These are phyloP conservation scores for Drosophila subpulchrella DNA, from an alignment of 1,140 invertebrate species.

Conservation along the genomic window DNA sequence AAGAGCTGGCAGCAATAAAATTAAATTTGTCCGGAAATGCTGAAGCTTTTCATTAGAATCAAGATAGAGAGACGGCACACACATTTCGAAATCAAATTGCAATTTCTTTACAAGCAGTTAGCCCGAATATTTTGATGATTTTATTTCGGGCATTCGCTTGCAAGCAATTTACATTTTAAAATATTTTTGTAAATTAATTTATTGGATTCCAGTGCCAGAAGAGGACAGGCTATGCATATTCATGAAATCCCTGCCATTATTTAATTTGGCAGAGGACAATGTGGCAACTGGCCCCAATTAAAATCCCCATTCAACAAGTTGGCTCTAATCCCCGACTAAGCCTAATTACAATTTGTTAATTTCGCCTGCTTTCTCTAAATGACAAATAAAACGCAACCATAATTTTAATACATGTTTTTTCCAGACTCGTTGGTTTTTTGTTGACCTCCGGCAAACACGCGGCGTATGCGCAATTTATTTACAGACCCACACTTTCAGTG, in stretches of 20 bases:
- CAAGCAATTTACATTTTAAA: conserved; percentile 43
- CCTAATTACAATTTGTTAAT: conserved; percentile 73
- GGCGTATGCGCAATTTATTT: conserved; percentile 72
- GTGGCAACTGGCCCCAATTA: conserved; percentile 62
- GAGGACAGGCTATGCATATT: conserved; percentile 22
- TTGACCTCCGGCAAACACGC: conserved; percentile 49
- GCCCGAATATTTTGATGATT: conserved; percentile 26
- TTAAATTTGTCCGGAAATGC: conserved; percentile 29
- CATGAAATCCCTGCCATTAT: conserved; percentile 30
- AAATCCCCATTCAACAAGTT: conserved; percentile 54
- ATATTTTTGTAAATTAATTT: conserved; percentile 44
- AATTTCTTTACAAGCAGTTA: conserved; percentile 30
- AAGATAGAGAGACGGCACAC: conserved; percentile 11
- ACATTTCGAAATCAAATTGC: conserved; percentile 42
- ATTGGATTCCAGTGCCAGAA: conserved; percentile 28
- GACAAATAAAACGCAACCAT: conserved; percentile 65
- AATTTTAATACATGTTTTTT: conserved; percentile 68
- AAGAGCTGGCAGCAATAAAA: conserved; percentile 34
- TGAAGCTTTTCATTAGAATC: conserved; percentile 31
- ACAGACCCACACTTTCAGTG: conserved; percentile 37
- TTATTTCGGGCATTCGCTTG: conserved; percentile 13
- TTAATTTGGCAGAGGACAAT: conserved; percentile 40
- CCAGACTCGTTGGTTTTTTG: conserved; percentile 27
- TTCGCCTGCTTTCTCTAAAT: conserved; percentile 49
- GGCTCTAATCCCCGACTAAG: conserved; percentile 56